Percentiles rank a stretch among this genome's conserved stretches.
Conservation (phyloP, 2,888 invertebrate genomes). For the Bugula neritina region DNA sequence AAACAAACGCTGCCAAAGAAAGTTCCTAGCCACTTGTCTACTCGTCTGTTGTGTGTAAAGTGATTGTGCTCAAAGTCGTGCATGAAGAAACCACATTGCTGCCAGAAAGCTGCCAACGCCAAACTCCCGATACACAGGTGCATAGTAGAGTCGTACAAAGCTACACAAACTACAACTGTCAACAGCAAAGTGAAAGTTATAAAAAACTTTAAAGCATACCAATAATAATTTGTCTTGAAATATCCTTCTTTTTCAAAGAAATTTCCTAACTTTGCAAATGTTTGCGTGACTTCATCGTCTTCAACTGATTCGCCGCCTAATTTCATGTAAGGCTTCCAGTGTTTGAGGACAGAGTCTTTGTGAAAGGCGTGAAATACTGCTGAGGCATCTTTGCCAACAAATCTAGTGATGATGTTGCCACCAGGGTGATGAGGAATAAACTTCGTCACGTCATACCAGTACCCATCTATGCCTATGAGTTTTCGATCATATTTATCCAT, state of each 20-base stretch:
- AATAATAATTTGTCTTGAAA: slow-evolving; percentile 28
- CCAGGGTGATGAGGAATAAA: slow-evolving; percentile 31
- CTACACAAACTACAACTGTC: background rate
- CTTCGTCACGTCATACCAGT: slow-evolving; percentile 30
- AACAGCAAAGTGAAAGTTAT: slow-evolving; percentile 27
- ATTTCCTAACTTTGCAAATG: slow-evolving; percentile 26
- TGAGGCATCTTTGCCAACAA: slow-evolving; percentile 31
- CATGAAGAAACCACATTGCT: slow-evolving; percentile 31
- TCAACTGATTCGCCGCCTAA: background rate
- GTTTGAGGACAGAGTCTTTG: slow-evolving; percentile 29
- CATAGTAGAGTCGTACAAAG: background rate
- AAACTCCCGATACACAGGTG: slow-evolving; percentile 25
- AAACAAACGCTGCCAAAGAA: slow-evolving; percentile 29
- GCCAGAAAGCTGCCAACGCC: slow-evolving; percentile 30
- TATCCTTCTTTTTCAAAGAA: slow-evolving; percentile 29
- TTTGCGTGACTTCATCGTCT: slow-evolving; percentile 21
- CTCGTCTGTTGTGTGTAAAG: slow-evolving; percentile 25
- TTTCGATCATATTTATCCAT: background rate
- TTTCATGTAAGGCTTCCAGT: slow-evolving; percentile 28
- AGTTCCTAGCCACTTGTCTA: slow-evolving; percentile 28
- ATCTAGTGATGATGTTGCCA: slow-evolving; percentile 29
- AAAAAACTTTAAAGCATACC: slow-evolving; percentile 30
- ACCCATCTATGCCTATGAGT: slow-evolving; percentile 30
- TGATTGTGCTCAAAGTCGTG: slow-evolving; percentile 31
- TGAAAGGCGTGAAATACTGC: slow-evolving; percentile 30